Evolutionary conservation across 2,888 invertebrate genomes (phyloP).

Genomic region (Leptogaster cylindrica): DNA sequence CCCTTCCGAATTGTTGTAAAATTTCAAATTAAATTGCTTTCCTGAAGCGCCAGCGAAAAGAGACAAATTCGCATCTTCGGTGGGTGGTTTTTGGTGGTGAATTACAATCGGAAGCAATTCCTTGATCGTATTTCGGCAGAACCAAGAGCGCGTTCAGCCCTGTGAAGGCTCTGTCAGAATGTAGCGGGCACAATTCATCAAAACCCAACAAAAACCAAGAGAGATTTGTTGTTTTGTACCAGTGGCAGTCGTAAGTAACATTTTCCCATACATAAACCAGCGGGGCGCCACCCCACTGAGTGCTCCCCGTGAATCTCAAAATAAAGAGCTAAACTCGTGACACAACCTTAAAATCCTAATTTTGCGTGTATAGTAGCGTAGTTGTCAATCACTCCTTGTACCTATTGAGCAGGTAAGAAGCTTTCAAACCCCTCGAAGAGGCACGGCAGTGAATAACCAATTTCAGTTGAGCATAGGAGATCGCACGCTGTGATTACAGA

Average conservation of each 20-base stretch:
- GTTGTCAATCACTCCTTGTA: conserved; percentile 17
- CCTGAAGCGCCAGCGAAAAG: not conserved
- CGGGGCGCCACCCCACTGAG: too few species aligned
- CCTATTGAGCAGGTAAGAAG: conserved; percentile 10
- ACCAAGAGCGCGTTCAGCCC: too few species aligned
- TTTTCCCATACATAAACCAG: not conserved
- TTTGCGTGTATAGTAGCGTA: conserved; percentile 20
- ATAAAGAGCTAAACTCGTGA: not conserved
- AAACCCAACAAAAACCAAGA: not conserved
- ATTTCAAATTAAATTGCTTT: not conserved
- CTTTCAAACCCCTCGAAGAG: not conserved
- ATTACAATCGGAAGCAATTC: not conserved
- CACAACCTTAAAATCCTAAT: conserved; percentile 2
- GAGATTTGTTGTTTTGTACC: not conserved
- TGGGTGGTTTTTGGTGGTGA: too few species aligned
- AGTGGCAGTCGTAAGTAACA: not conserved
- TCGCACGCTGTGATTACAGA: too few species aligned
- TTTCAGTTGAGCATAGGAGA: too few species aligned
- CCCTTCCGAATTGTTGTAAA: not conserved
- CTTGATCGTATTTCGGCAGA: not conserved
- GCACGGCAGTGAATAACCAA: too few species aligned
- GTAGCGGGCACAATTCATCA: conserved; percentile 11
- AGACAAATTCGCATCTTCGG: not conserved
- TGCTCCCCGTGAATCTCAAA: not conserved
- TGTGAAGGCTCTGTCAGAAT: conserved; percentile 22